Conservation (phyloP, 2,888 invertebrate species). For the Drosophila macrospina region DNA sequence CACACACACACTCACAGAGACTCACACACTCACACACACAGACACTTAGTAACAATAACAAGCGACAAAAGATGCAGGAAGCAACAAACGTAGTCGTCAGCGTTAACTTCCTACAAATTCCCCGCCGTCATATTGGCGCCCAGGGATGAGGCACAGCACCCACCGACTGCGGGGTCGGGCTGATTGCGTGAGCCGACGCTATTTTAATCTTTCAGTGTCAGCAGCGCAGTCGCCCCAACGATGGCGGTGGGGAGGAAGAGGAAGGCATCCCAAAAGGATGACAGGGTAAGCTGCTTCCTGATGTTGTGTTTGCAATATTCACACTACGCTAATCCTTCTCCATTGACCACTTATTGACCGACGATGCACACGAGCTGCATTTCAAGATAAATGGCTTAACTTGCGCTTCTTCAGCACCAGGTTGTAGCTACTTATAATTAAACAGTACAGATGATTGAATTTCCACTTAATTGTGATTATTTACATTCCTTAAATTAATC, state of each 20-base stretch:
- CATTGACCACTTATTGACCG: constrained; percentile 40
- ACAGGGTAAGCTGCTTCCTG: constrained; percentile 34
- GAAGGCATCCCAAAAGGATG: constrained; percentile 40
- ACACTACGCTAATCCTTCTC: constrained; percentile 33
- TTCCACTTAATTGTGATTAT: no score
- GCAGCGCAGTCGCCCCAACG: constrained; percentile 36
- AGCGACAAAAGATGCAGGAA: constrained; percentile 78
- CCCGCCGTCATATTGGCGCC: constrained; percentile 36
- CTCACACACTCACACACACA: constrained; percentile 22
- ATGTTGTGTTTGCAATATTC: constrained; percentile 39
- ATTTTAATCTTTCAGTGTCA: constrained; percentile 77
- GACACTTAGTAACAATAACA: constrained; percentile 45
- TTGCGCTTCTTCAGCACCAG: neutral
- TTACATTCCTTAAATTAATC: no score
- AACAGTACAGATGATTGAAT: no score
- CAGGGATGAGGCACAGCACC: constrained; percentile 56
- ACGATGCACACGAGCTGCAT: neutral
- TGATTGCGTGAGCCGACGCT: constrained; percentile 63
- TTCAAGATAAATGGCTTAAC: constrained; percentile 33
- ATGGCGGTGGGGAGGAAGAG: neutral
- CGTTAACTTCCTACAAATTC: constrained; percentile 67
- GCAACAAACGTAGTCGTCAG: constrained; percentile 64
- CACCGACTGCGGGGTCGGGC: constrained; percentile 38
- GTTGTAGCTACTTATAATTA: no score
- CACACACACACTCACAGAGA: constrained; percentile 26